A percentile compares a stretch with the other conserved stretches of the same genome.
Conservation (phyloP, 2,888 invertebrate species). For the Cataglyphis altisquamis region DNA sequence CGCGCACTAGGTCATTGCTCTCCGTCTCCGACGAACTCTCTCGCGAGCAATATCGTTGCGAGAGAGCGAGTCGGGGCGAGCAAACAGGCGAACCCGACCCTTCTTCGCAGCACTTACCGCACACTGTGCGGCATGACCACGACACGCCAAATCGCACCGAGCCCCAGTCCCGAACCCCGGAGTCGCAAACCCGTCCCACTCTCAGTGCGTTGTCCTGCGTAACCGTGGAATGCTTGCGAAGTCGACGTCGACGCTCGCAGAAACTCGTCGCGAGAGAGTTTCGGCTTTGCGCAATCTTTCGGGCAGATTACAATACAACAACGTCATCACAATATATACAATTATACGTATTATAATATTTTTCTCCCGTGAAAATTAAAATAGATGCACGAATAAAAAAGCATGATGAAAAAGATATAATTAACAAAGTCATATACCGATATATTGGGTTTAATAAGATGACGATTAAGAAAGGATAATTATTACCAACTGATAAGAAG, state of each 20-base stretch:
- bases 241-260: not conserved
- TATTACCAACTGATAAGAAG: not conserved
- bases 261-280: not conserved
- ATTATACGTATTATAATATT: not conserved
- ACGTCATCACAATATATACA: not conserved
- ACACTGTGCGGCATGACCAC: conserved; percentile 46
- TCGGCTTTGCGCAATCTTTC: not conserved
- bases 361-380: not conserved
- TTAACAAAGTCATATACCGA: not conserved
- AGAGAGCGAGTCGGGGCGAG: conserved; percentile 23
- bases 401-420: not conserved
- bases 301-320: not conserved
- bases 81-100: conserved; percentile 10
- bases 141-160: conserved; percentile 35
- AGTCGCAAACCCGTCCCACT: not conserved
- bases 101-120: conserved; percentile 28
- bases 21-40: conserved; percentile 44
- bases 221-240: conserved; percentile 36
- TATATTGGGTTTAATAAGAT: not conserved
- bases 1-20: conserved; percentile 85
- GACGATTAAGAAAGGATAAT: not conserved
- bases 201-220: conserved; percentile 38
- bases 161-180: not conserved
- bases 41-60: conserved; percentile 78
- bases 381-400: not conserved